Percentiles rank a stretch among this genome's conserved stretches.
phyloP scores from a whole-genome alignment of 2,113 vertebrate genomes.

The Erythrolamprus reginae region DNA sequence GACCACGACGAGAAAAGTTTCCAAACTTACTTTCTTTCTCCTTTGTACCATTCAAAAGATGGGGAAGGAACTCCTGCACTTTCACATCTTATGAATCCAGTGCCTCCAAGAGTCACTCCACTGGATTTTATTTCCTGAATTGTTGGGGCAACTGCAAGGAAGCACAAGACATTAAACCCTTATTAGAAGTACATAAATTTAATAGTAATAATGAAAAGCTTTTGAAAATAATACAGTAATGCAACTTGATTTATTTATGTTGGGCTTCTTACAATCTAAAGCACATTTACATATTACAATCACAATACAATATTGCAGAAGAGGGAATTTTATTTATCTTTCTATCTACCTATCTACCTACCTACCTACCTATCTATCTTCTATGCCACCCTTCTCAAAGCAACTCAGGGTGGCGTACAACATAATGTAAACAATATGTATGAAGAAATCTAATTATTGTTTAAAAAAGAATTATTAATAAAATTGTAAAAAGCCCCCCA shows the following conservation, averaged over 20 bases:
- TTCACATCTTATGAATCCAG: slow-evolving; percentile 90
- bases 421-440: too few species aligned
- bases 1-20: neutral
- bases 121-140: slow-evolving; percentile 95
- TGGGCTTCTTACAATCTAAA: neutral
- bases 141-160: slow-evolving; percentile 83
- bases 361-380: too few species aligned
- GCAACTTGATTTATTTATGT: neutral
- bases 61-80: slow-evolving; percentile 90
- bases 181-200: neutral
- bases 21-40: slow-evolving; percentile 91
- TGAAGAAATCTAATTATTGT: too few species aligned
- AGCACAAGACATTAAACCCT: slow-evolving; percentile 37
- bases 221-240: neutral
- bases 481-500: too few species aligned
- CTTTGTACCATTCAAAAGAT: slow-evolving; percentile 93
- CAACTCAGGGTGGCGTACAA: too few species aligned
- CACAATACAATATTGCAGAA: neutral
- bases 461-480: too few species aligned
- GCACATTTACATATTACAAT: neutral
- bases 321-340: too few species aligned
- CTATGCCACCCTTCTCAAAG: too few species aligned
- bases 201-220: neutral
- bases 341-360: too few species aligned
- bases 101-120: slow-evolving; percentile 82